These are phyloP conservation scores for Xiphias gladius DNA, from an alignment of 2,113 vertebrate species.

Conservation along the genomic window DNA sequence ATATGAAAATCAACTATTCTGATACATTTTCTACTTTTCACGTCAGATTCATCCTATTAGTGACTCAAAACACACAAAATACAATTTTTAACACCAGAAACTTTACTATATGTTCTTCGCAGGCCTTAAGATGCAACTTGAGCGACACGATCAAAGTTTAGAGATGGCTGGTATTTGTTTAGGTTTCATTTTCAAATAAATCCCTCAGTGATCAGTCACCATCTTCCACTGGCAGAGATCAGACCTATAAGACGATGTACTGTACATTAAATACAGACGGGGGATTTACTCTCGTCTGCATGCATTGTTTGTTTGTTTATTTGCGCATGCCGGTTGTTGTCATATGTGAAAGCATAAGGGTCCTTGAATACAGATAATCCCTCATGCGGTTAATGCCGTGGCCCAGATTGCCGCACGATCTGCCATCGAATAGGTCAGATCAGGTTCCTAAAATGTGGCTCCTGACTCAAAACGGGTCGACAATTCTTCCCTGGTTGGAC, in stretches of 20 bases:
- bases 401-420: constrained; percentile 60
- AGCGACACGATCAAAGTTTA: too few species aligned
- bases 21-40: too few species aligned
- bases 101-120: too few species aligned
- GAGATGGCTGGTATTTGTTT: background rate
- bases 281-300: constrained; percentile 8
- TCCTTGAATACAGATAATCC: constrained; percentile 61
- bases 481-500: background rate
- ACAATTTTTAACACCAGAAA: too few species aligned
- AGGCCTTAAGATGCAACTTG: too few species aligned
- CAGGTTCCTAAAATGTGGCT: constrained; percentile 39
- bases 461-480: constrained; percentile 30
- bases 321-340: constrained; percentile 50
- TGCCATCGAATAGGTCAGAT: constrained; percentile 22
- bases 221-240: background rate
- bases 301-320: constrained; percentile 59
- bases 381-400: constrained; percentile 53
- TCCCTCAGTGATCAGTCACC: background rate
- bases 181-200: constrained; percentile 5
- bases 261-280: background rate
- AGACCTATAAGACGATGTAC: background rate
- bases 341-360: constrained; percentile 59
- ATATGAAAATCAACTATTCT: too few species aligned
- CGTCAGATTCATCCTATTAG: too few species aligned
- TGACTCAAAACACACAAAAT: too few species aligned